Evolutionary conservation across 2,888 invertebrate genomes (phyloP), one percentile per base, ranked within the genome.

Genomic region (Amorpha juglandis): DNA sequence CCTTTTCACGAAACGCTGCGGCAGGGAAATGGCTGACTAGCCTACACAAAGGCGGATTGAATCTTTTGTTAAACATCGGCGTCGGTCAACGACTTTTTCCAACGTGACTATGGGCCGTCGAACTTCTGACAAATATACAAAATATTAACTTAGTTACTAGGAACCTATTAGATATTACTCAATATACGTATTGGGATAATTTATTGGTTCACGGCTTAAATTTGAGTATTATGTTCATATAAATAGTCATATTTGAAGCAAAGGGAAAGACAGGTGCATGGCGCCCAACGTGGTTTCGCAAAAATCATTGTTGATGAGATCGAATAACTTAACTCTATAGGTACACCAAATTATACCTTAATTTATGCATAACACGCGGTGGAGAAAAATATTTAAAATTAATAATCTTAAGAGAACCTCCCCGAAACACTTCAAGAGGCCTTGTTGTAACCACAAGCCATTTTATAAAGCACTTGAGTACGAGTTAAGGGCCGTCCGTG

Each of bases 51-150:
- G 38, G 19, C 38, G 19, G 19, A 58, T 42, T 42, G 38, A 58
- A 42, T 38, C 38, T 58, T 19, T 58, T 58, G 58, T 58, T 19
- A 42, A 19, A n/a, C 42, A 42, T 58, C 42, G 12, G 38, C 38
- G 12, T 16, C 42, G 58, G 58, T 42, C 42, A 58, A 58, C 42
- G 58, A 58, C 58, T 38, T 19, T 16, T 16, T 53, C 55, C 38
- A 55, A 38, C 55, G 38, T 38, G 38, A 14, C 11, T 14, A 11
- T 9, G 38, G 55, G 42, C 58, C 11, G 19, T 19, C 42, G 6
- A 42, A 58, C 55, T 42, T 45, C 45, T 14, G 3, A 45, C 45
- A 9, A 9, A 9, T 7, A 35, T 35, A 35, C 35, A 3, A 35
- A 35, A 6, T 38, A 9, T 9, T 38, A 7, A 38, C 38, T 6